These are phyloP conservation scores for Pseudomugil tenellus DNA, from an alignment of 2,797 vertebrate genomes.

Conservation along the genomic window DNA sequence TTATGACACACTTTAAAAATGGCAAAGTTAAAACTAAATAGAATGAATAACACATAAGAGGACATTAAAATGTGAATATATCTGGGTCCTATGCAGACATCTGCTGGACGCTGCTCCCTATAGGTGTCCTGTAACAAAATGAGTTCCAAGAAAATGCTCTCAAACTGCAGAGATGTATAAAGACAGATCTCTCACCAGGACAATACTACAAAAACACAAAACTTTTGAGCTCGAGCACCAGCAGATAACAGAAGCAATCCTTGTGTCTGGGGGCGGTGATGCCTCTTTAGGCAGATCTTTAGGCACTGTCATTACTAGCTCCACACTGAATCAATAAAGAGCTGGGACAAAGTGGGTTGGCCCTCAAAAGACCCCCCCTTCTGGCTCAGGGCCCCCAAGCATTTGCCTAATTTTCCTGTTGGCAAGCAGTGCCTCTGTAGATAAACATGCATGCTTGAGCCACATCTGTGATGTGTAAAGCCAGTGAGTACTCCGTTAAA, in stretches of 20 bases:
- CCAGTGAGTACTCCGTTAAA: constrained; percentile 23
- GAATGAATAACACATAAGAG: too few species aligned
- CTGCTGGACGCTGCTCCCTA: constrained; percentile 4
- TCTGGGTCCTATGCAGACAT: not conserved
- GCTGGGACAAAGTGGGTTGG: too few species aligned
- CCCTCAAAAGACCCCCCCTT: too few species aligned
- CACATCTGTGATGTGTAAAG: constrained; percentile 27
- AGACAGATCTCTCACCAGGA: constrained; percentile 27
- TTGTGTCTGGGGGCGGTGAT: too few species aligned
- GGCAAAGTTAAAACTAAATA: too few species aligned
- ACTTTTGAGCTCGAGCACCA: constrained; percentile 12
- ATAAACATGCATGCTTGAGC: not conserved
- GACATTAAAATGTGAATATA: constrained; percentile 8
- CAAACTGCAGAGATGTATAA: constrained; percentile 20
- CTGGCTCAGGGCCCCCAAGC: too few species aligned
- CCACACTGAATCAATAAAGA: too few species aligned
- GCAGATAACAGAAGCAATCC: too few species aligned
- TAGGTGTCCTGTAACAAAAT: constrained; percentile 15
- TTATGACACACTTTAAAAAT: too few species aligned
- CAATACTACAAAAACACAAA: constrained; percentile 26
- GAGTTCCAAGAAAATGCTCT: constrained; percentile 17
- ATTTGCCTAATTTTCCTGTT: too few species aligned
- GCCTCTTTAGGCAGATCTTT: too few species aligned
- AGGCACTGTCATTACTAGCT: too few species aligned
- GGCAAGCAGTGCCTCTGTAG: not conserved